phyloP scores from a whole-genome alignment of 1,140 invertebrate species.

The Atta cephalotes region DNA sequence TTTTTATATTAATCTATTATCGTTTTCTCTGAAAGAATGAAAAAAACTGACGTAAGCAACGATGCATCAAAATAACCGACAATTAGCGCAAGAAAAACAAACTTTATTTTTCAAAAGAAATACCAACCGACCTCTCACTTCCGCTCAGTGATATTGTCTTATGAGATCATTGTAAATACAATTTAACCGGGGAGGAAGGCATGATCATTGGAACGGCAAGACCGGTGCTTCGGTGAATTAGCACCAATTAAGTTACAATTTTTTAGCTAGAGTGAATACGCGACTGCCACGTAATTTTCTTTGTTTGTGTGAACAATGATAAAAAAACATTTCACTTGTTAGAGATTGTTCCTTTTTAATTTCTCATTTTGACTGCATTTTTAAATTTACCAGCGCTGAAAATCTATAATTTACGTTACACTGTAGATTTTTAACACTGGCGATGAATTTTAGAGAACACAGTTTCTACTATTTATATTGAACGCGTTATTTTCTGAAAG shows the following conservation, averaged over 20 bases:
- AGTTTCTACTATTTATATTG: neutral
- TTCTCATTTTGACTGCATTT: neutral
- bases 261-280: slow-evolving; percentile 65
- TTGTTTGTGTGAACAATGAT: neutral
- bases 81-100: slow-evolving; percentile 37
- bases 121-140: slow-evolving; percentile 72
- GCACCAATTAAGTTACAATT: slow-evolving; percentile 75
- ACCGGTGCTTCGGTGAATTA: slow-evolving; percentile 76
- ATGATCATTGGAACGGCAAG: slow-evolving; percentile 28
- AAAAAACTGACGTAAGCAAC: neutral
- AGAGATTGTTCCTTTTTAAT: neutral
- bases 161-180: slow-evolving; percentile 63
- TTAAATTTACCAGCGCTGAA: too few relatives aligned
- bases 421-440: too few relatives aligned
- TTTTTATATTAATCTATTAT: neutral
- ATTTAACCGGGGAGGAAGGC: slow-evolving; percentile 49
- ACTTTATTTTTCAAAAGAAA: slow-evolving; percentile 9
- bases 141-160: slow-evolving; percentile 64
- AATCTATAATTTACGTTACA: too few relatives aligned
- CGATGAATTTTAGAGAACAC: too few relatives aligned
- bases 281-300: slow-evolving; percentile 50
- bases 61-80: neutral
- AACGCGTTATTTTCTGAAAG: neutral
- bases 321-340: neutral
- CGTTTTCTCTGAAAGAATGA: neutral